Conservation (phyloP, 2,113 vertebrate genomes). For the Oncorhynchus nerka region DNA sequence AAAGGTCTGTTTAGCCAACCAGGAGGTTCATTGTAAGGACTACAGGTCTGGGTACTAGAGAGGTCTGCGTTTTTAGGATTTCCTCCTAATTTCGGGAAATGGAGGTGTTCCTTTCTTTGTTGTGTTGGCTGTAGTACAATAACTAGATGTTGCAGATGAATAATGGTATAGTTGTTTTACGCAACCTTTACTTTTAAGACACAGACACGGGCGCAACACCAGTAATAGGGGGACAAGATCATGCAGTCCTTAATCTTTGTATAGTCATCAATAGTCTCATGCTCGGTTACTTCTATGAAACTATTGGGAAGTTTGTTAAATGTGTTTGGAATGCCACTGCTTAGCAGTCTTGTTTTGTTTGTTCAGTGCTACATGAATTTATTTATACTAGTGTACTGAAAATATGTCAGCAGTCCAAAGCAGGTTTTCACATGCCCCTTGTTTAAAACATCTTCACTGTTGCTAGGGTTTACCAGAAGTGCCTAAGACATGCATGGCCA, state of each 20-base stretch:
- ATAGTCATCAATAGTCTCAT: not conserved
- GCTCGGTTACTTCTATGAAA: not conserved
- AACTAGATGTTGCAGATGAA: not conserved
- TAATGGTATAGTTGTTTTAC: not conserved
- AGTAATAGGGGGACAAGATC: not conserved
- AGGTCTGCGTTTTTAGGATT: not conserved
- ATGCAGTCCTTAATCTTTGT: not conserved
- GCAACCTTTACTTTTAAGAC: not conserved
- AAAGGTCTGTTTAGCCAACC: not conserved
- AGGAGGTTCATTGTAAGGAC: not conserved
- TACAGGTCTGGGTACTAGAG: not conserved
- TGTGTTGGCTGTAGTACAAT: not conserved
- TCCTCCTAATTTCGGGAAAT: not conserved
- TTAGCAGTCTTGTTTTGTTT: not conserved
- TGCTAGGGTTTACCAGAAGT: not conserved
- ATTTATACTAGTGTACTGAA: not conserved
- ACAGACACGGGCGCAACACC: not conserved
- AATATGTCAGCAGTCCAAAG: not conserved
- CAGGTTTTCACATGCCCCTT: conserved; percentile 1
- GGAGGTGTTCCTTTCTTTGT: not conserved
- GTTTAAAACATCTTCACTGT: not conserved
- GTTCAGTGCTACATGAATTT: not conserved
- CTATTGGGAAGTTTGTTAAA: not conserved
- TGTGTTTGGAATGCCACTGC: not conserved
- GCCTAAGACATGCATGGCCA: not conserved